phyloP scores from a whole-genome alignment of 1,140 invertebrate species.

The Megalopta genalis region DNA sequence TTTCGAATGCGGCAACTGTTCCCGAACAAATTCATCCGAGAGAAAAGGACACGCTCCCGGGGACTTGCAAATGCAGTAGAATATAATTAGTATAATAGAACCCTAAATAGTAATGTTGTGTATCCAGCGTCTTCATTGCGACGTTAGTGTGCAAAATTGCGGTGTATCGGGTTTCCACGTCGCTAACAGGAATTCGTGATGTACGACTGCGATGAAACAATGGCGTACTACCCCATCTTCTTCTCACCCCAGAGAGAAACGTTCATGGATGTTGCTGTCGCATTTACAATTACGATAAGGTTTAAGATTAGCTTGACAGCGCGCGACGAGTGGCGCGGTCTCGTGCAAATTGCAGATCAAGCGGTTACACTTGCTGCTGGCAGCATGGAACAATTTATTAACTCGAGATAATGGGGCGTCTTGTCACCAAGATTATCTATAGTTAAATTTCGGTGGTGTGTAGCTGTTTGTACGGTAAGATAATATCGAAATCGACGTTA shows the following conservation, averaged over 20 bases:
- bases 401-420: constrained; percentile 46
- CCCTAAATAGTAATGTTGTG: too few relatives aligned
- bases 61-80: too few relatives aligned
- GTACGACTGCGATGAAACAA: not conserved
- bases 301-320: constrained; percentile 59
- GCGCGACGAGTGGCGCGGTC: constrained; percentile 53
- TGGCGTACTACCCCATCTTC: not conserved
- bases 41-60: not conserved
- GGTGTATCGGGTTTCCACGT: not conserved
- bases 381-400: constrained; percentile 47
- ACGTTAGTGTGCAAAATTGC: not conserved
- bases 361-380: constrained; percentile 35
- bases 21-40: too few relatives aligned
- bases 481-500: not conserved
- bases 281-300: constrained; percentile 51
- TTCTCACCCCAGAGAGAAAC: constrained; percentile 20
- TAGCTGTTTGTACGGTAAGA: too few relatives aligned
- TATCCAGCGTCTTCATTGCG: not conserved
- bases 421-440: constrained; percentile 41
- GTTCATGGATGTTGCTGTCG: constrained; percentile 36
- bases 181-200: constrained; percentile 3
- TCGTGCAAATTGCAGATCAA: constrained; percentile 55
- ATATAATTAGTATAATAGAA: too few relatives aligned
- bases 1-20: too few relatives aligned
- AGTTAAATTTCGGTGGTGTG: too few relatives aligned